Base-by-base conservation (phyloP, 2,797 vertebrate species). In the Austrolebias charrua region DNA sequence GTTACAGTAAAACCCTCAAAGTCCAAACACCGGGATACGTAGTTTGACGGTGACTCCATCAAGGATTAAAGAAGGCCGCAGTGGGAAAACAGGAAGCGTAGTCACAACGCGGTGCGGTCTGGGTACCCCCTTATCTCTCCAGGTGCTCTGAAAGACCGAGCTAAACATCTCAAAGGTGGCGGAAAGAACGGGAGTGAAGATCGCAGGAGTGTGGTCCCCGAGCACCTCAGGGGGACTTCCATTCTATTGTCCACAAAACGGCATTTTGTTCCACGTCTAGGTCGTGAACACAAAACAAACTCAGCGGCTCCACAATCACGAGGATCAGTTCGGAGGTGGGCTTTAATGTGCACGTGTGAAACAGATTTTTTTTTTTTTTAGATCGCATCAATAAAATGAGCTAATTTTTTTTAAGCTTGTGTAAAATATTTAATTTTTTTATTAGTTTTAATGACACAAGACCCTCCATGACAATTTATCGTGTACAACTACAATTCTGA, bases 191-290 rank as follows among this genome's bases (percentile, higher is more conserved):
- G 69, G 61, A 65, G 24, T 4, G 28, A 67, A 73, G 77, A 74
- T 48, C 3, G 46, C 66, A 60, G 77, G 59, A 48, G 66, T 60
- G 60, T 46, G 56, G 78, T 84, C 83, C 73, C 84, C 33, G 18
- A 66, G 63, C 83, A 78, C 86, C 75, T 83, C 82, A 15, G 87
- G 87, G 86, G 88, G 75, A 88, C 87, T 89, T 89, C 86, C 87
- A 87, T 67, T 62, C 86, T 66, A 88, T 89, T 88, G 87, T 90
- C 79, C 77, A 16, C 15, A 6, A 14, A 5, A 46, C 47, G 60
- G 79, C 82, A 65, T 78, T 78, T 75, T 80, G 84, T 85, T 87
- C 76, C 67, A 80, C 63, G 80, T 82, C 56, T 47, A 42, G 71
- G 76, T 47, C 64, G 65, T 33, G 69, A 57, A 81, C 72, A 60